Evolutionary conservation across 2,797 vertebrate genomes (phyloP), one percentile per base, ranked within the genome.

Genomic region (Microtus agrestis): DNA sequence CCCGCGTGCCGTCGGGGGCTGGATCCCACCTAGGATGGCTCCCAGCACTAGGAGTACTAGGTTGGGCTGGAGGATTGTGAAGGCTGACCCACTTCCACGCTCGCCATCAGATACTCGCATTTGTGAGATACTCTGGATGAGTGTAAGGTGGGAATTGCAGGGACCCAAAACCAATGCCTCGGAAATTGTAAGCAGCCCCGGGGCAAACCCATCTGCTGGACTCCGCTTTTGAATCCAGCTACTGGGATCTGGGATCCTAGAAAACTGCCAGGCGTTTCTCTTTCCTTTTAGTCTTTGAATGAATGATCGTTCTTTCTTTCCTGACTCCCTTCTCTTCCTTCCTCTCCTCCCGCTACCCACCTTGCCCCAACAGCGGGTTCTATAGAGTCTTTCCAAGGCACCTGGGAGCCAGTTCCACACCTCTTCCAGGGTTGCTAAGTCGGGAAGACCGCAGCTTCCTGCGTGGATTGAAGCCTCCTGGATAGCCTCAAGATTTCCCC

Each of bases 241-340:
- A 51, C 21, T 1, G 0, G 5, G 31, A 10, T 37, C 12, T 4
- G 67, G 12, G 12, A 0, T 23, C 29, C 77, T 12, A 6, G 21
- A 27, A 56, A 37, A 56, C 25, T 3, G 6, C 2, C 3, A 12
- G n/a, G 2, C 31, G 1, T 13, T 31, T 43, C 0, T 23, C 40
- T 12, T 25, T 6, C 34, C 71, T 63, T 40, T 48, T 13, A 1
- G 27, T 43, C 84, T 65, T 17, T 69, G 0, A 14, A 51, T 43
- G 0, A 14, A 51, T 37, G 10, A 17, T 25, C 5, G 2, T 13
- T 43, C 54, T 56, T 67, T 69, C 54, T 65, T 21, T 48, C 34
- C 5, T 9, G 0, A 4, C 6, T 34, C 54, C 29, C 15, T 29
- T 21, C 54, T 17, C 31, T 51, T 82, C 61, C 40, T 76, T 40